Conservation (phyloP, 2,888 invertebrate species). For the Villa cingulata region DNA sequence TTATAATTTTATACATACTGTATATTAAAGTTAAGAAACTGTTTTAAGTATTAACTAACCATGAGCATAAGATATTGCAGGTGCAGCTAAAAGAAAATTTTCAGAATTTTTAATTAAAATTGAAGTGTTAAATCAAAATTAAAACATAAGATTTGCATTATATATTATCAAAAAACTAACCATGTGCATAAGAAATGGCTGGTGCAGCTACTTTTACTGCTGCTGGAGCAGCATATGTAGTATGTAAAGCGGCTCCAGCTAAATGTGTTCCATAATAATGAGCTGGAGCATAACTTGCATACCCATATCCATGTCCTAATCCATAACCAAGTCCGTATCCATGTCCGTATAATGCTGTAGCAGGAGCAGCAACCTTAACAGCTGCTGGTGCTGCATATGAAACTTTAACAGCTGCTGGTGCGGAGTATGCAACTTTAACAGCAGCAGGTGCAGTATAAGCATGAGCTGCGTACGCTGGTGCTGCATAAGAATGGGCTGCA, state of each 20-base stretch:
- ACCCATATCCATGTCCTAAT: constrained; percentile 16
- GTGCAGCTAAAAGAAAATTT: too few species aligned
- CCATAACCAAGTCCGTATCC: not conserved
- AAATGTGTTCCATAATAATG: constrained; percentile 19
- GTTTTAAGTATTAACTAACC: constrained; percentile 4
- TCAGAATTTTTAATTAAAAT: too few species aligned
- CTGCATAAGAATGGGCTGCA: constrained; percentile 13
- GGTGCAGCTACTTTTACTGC: constrained; percentile 18
- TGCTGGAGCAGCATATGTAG: not conserved
- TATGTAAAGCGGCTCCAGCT: not conserved
- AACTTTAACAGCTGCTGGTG: constrained; percentile 3
- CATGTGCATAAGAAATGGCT: constrained; percentile 9
- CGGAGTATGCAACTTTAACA: not conserved
- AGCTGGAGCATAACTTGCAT: constrained; percentile 4
- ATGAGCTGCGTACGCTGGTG: constrained; percentile 17
- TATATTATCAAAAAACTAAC: too few species aligned
- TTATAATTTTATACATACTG: too few species aligned
- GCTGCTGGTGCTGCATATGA: not conserved
- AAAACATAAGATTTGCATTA: too few species aligned
- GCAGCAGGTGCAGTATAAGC: constrained; percentile 2
- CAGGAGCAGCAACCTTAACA: not conserved
- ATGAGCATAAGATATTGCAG: constrained; percentile 8
- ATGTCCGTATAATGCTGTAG: not conserved
- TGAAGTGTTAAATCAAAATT: too few species aligned
- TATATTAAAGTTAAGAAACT: too few species aligned